Conservation (phyloP, 2,113 vertebrate genomes). For the Bagarius yarrelli region DNA sequence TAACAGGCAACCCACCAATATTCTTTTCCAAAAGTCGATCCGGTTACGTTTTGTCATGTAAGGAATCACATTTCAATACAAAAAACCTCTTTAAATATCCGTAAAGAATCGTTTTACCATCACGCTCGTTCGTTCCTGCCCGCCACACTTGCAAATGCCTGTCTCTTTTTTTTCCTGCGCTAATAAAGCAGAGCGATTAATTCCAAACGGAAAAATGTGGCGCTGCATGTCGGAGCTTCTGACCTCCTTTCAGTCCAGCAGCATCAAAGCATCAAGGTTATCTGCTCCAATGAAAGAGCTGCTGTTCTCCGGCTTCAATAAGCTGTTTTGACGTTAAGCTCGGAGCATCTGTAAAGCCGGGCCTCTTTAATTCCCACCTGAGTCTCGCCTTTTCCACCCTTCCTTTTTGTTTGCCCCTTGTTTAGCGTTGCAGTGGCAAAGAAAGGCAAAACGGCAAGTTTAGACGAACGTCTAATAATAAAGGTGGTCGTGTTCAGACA, state of each 20-base stretch:
- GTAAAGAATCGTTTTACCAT: neutral
- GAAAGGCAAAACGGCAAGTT: neutral
- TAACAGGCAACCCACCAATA: neutral
- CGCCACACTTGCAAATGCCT: neutral
- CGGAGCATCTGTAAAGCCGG: constrained; percentile 18
- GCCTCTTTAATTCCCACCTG: constrained; percentile 11
- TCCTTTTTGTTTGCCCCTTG: constrained; percentile 29
- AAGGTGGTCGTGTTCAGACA: neutral
- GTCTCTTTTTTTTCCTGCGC: neutral
- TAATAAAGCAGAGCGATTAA: constrained; percentile 40
- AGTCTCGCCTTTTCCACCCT: constrained; percentile 26
- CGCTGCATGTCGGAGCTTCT: constrained; percentile 47
- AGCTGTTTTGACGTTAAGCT: constrained; percentile 41
- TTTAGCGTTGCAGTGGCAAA: neutral
- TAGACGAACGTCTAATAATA: neutral
- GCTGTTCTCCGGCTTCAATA: constrained; percentile 35
- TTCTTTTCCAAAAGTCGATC: too few relatives aligned
- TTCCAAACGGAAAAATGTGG: constrained; percentile 24
- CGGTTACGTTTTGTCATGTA: too few relatives aligned
- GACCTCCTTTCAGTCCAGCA: constrained; percentile 41
- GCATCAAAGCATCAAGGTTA: constrained; percentile 46
- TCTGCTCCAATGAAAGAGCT: constrained; percentile 48
- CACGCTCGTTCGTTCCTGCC: too few relatives aligned
- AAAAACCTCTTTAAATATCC: neutral
- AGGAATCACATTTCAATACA: too few relatives aligned